Evolutionary conservation across 2,888 invertebrate genomes (phyloP).

Genomic region (Gari tellinella): DNA sequence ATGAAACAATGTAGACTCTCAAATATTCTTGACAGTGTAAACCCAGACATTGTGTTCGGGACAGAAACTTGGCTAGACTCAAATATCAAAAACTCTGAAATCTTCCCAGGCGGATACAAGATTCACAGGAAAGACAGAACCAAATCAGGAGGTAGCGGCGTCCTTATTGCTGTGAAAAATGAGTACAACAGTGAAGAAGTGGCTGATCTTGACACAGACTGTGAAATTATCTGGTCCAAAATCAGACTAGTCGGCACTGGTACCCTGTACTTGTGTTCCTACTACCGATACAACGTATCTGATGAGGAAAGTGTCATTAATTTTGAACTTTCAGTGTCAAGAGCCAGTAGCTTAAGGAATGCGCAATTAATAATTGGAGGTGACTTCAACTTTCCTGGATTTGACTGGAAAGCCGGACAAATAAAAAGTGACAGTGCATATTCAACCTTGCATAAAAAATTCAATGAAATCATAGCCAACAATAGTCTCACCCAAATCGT

Average conservation of each 20-base stretch:
- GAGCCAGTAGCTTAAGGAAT: neutral
- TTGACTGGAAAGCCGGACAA: conserved; percentile 16
- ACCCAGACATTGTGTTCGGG: conserved; percentile 12
- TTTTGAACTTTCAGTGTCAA: neutral
- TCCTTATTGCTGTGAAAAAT: no score
- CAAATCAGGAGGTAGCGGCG: neutral
- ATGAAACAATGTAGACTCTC: neutral
- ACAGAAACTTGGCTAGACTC: conserved; percentile 14
- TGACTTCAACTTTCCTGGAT: conserved; percentile 31
- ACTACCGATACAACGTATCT: no score
- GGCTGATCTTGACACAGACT: no score
- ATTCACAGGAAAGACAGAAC: conserved; percentile 9
- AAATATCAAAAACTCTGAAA: conserved; percentile 5
- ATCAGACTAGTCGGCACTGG: no score
- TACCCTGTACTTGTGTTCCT: no score
- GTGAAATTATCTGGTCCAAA: no score
- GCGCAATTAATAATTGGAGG: conserved; percentile 13
- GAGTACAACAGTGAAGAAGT: no score
- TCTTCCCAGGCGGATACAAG: conserved; percentile 4
- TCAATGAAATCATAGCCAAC: conserved; percentile 24
- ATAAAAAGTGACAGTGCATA: conserved; percentile 8
- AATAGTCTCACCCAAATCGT: conserved; percentile 20
- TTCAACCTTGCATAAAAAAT: conserved; percentile 20
- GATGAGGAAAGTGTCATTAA: neutral
- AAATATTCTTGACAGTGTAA: conserved; percentile 9